A percentile compares a stretch with the other conserved stretches of the same genome.
Evolutionary conservation across 2,797 vertebrate genomes (phyloP).

Genomic region (Simalia tracyae): DNA sequence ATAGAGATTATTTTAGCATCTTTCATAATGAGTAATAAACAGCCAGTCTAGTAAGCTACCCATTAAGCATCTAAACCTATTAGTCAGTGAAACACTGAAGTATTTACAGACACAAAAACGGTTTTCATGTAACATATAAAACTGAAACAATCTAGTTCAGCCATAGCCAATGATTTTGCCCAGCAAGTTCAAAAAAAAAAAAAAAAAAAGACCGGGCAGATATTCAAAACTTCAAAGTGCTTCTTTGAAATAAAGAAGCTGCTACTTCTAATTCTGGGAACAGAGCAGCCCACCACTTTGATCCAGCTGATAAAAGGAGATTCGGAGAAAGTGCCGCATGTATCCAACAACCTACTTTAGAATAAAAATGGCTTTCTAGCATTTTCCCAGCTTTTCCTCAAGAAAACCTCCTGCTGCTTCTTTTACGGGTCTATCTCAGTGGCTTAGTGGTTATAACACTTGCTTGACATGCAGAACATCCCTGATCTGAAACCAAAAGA

Average conservation of each 20-base stretch:
- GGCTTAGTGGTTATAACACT: not conserved
- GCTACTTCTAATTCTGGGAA: not conserved
- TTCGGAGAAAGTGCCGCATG: not conserved
- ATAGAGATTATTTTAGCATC: not conserved
- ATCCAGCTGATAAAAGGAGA: not conserved
- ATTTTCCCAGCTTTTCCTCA: not conserved
- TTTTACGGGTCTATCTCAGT: not conserved
- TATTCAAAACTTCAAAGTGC: not conserved
- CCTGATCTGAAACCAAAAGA: not conserved
- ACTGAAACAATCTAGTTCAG: not conserved
- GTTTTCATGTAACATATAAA: rapidly evolving
- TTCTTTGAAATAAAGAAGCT: not conserved
- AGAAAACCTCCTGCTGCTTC: not conserved
- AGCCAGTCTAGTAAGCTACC: not conserved
- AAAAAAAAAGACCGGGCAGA: not conserved
- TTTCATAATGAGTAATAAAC: conserved; percentile 22
- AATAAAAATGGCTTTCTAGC: not conserved
- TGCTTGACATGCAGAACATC: not conserved
- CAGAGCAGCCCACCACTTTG: not conserved
- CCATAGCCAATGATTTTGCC: not conserved
- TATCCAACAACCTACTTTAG: not conserved
- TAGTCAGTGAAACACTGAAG: conserved; percentile 24
- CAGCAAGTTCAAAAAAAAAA: not conserved
- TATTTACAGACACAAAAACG: conserved; percentile 1
- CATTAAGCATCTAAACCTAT: conserved; percentile 3